A percentile compares a stretch with the other conserved stretches of the same genome.
Evolutionary conservation across 2,113 vertebrate genomes (phyloP).

Genomic region (Polypterus bichir): DNA sequence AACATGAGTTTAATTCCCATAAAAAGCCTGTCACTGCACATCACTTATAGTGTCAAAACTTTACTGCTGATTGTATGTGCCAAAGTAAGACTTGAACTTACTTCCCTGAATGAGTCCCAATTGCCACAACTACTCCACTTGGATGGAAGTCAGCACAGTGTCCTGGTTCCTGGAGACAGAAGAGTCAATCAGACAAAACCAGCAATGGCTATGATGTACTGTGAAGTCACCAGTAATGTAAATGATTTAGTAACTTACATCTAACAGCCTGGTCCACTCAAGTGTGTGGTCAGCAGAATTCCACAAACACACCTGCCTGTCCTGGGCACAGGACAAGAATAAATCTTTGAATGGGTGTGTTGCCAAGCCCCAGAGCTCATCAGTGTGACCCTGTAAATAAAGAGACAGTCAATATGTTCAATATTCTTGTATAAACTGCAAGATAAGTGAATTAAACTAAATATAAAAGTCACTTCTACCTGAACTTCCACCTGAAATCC

Average conservation of each 20-base stretch:
- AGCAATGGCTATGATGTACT: too few species aligned
- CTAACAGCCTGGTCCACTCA: slow-evolving; percentile 82
- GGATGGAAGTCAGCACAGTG: slow-evolving; percentile 98
- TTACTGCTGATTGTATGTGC: too few species aligned
- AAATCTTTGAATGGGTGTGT: slow-evolving; percentile 80
- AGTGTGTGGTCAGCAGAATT: slow-evolving; percentile 73
- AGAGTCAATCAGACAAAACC: slow-evolving; percentile 11
- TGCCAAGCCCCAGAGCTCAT: slow-evolving; percentile 92
- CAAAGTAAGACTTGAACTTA: slow-evolving; percentile 26
- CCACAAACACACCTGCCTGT: slow-evolving; percentile 90
- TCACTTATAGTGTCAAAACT: too few species aligned
- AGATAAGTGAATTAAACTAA: too few species aligned
- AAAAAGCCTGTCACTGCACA: too few species aligned
- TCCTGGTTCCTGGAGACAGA: slow-evolving; percentile 69
- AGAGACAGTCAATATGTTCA: slow-evolving; percentile 5
- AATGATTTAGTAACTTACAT: slow-evolving; percentile 48
- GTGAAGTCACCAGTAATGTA: too few species aligned
- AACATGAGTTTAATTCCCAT: too few species aligned
- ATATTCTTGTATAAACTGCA: too few species aligned
- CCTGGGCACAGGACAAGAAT: slow-evolving; percentile 90
- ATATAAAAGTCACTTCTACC: slow-evolving; percentile 35
- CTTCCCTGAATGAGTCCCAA: slow-evolving; percentile 95
- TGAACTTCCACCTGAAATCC: slow-evolving; percentile 89
- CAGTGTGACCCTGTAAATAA: slow-evolving; percentile 81
- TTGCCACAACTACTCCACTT: slow-evolving; percentile 81